phyloP scores from a whole-genome alignment of 2,888 invertebrate species.

The Morpho achilles region DNA sequence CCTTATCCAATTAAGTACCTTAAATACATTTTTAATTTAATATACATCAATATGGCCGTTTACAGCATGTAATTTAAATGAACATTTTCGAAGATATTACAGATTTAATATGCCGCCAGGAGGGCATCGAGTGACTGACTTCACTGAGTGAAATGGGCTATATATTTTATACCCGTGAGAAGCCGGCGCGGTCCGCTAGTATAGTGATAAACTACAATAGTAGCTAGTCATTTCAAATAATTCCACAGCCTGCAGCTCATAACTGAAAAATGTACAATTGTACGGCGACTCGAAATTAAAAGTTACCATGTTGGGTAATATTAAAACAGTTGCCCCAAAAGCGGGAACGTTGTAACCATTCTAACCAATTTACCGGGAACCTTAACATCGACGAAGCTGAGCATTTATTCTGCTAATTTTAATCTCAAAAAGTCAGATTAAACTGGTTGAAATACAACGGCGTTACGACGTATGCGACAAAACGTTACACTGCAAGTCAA shows the following conservation, averaged over 20 bases:
- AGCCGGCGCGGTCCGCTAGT: too few species aligned
- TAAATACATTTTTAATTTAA: too few species aligned
- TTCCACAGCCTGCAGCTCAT: conserved; percentile 8
- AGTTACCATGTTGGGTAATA: conserved; percentile 23
- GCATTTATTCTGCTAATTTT: conserved; percentile 1
- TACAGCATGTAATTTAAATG: too few species aligned
- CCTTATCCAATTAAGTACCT: too few species aligned
- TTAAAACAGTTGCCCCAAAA: conserved; percentile 23
- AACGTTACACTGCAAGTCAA: too few species aligned
- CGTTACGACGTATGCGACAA: background rate
- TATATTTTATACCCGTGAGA: too few species aligned
- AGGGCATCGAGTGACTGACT: too few species aligned
- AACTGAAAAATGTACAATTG: conserved; percentile 17
- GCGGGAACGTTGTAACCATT: conserved; percentile 10
- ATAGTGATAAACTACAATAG: too few species aligned
- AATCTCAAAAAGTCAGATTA: conserved; percentile 6
- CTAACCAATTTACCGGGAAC: conserved; percentile 19
- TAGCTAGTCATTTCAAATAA: conserved; percentile 1
- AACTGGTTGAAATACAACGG: conserved; percentile 5
- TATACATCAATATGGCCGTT: too few species aligned
- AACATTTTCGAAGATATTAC: too few species aligned
- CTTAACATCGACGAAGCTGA: conserved; percentile 4
- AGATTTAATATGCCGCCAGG: too few species aligned
- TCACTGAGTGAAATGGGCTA: too few species aligned
- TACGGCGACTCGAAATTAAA: conserved; percentile 22